phyloP scores from a whole-genome alignment of 2,888 invertebrate genomes.

The Dendrolimus pini region DNA sequence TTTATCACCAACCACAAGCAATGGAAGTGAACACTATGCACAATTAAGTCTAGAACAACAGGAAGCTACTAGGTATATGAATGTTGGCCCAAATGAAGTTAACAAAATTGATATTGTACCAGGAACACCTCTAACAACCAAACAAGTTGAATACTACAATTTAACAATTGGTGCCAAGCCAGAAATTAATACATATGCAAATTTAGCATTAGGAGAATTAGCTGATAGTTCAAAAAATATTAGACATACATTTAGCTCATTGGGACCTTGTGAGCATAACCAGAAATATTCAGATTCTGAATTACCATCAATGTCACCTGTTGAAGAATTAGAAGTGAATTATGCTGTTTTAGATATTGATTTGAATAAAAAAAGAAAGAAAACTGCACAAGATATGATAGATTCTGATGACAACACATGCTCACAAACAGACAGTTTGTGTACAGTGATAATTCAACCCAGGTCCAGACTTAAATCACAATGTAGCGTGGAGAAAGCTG shows the following conservation, averaged over 20 bases:
- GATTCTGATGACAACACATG: constrained; percentile 47
- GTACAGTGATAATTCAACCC: constrained; percentile 43
- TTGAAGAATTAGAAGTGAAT: constrained; percentile 76
- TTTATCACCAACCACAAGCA: constrained; percentile 62
- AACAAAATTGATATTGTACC: constrained; percentile 42
- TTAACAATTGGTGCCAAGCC: constrained; percentile 40
- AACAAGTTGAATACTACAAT: constrained; percentile 60
- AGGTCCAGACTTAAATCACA: constrained; percentile 50
- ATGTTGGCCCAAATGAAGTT: constrained; percentile 45
- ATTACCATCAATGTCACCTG: constrained; percentile 56
- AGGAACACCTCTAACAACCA: constrained; percentile 53
- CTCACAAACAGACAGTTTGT: constrained; percentile 46
- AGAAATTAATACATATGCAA: constrained; percentile 60
- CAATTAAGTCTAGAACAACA: constrained; percentile 59
- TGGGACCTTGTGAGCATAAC: constrained; percentile 31
- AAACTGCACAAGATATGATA: constrained; percentile 32
- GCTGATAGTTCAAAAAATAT: constrained; percentile 42
- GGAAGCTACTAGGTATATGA: constrained; percentile 60
- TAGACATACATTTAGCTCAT: constrained; percentile 33
- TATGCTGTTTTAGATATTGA: constrained; percentile 89
- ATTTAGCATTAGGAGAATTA: constrained; percentile 53
- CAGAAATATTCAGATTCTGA: constrained; percentile 65
- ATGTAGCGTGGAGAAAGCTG: constrained; percentile 45
- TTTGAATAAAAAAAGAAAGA: constrained; percentile 57
- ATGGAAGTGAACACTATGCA: constrained; percentile 66